Base-by-base conservation (phyloP, 2,113 vertebrate genomes). In the Daphoenositta chrysoptera region DNA sequence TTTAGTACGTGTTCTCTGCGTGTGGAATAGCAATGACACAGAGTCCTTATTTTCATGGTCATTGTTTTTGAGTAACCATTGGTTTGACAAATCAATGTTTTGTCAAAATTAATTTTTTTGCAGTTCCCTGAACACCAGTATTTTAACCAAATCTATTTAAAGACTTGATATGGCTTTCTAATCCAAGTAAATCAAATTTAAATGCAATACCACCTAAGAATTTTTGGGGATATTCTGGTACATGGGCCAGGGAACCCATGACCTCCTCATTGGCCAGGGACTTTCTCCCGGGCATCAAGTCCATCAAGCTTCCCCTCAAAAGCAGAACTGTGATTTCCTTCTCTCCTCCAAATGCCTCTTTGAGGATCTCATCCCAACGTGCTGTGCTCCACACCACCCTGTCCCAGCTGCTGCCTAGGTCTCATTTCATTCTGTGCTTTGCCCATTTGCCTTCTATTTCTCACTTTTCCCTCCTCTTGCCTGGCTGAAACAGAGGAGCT, bases 251-350 rank as follows among this genome's bases (percentile, higher is more conserved):
- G 15, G 15, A 45, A 73, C 27, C 8, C 58, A 72, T 47, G n/a
- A 48, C 17, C 30, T n/a, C 37, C 17, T 15, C 26, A n/a, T 1
- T 66, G 42, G 15, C 61, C 11, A 9, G 28, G 31, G 9, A 53
- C 39, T 69, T 61, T 85, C 26, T 63, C 33, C 30, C 3, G 21
- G 31, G n/a, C 15, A n/a, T n/a, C n/a, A n/a, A 79, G 40, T 51
- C 54, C 54, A 26, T 6, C 30, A 56, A n/a, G 28, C n/a, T 86
- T 73, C 28, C n/a, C 56, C 16, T 75, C 42, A 48, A 50, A 79
- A 88, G 4, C n/a, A 44, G 1, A 0, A 0, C 28, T 45, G 13
- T 50, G 42, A 44, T 53, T 58, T 22, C 35, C n/a, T 78, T 88
- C 61, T 90, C 26, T 33, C 33, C 21, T 64, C 9, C 0, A 0